These are phyloP conservation scores for Galago senegalensis DNA, from an alignment of 2,797 vertebrate species.

Conservation along the genomic window DNA sequence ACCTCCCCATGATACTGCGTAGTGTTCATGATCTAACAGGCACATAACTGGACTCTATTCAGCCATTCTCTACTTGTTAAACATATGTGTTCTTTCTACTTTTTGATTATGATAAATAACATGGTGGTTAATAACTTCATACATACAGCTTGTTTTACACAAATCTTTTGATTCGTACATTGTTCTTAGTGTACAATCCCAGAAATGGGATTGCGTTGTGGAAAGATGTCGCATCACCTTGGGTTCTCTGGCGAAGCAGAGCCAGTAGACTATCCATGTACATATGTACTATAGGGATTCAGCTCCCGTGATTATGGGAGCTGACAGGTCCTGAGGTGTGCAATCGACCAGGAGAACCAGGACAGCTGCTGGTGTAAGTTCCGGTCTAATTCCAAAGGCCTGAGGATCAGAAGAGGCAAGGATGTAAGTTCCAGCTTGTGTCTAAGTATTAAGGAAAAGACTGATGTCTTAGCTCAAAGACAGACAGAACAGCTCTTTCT, in stretches of 20 bases:
- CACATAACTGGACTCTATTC: not conserved
- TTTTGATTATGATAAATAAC: slow-evolving; percentile 23
- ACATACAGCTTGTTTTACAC: not conserved
- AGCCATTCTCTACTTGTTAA: not conserved
- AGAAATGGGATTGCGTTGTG: not conserved
- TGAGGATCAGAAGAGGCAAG: not conserved
- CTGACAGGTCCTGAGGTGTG: not conserved
- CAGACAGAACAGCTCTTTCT: not conserved
- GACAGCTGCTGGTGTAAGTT: not conserved
- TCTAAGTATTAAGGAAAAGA: not conserved
- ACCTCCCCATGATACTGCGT: not conserved
- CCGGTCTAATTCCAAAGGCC: not conserved
- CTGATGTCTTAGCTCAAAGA: not conserved
- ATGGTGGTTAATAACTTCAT: not conserved
- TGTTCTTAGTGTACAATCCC: slow-evolving; percentile 35
- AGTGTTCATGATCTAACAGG: not conserved
- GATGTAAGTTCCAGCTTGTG: not conserved
- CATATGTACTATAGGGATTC: not conserved
- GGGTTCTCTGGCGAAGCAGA: not conserved
- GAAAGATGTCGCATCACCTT: not conserved
- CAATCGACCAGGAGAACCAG: not conserved
- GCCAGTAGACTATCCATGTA: not conserved
- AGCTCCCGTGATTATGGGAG: not conserved
- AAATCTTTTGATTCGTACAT: not conserved
- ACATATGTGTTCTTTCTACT: not conserved